phyloP scores from a whole-genome alignment of 2,888 invertebrate species.

The Cheilosia soror region DNA sequence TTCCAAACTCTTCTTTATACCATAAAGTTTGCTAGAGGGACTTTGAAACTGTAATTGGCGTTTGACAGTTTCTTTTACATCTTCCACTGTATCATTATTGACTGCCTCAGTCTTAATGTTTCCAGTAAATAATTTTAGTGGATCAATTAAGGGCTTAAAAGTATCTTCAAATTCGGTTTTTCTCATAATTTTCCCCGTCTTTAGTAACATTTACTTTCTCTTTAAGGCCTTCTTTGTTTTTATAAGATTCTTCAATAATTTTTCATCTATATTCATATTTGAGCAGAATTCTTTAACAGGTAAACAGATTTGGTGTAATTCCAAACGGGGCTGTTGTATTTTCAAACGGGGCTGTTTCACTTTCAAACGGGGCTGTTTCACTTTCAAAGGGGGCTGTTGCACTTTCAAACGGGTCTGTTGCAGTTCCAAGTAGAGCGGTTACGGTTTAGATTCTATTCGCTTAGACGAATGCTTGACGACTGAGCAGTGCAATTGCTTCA shows the following conservation, averaged over 20 bases:
- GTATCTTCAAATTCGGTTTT: constrained; percentile 17
- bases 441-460: no score
- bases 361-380: constrained; percentile 40
- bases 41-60: not conserved
- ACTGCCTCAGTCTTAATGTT: no score
- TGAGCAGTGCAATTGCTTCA: constrained; percentile 57
- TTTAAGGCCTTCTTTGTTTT: constrained; percentile 29
- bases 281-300: constrained; percentile 76
- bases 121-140: no score
- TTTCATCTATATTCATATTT: constrained; percentile 24
- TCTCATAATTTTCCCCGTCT: constrained; percentile 4
- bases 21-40: not conserved
- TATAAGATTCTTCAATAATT: constrained; percentile 32
- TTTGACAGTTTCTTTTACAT: not conserved
- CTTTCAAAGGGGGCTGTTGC: no score
- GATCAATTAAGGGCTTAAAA: not conserved
- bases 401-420: no score
- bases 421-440: no score
- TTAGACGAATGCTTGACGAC: no score
- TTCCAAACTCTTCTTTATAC: constrained; percentile 2
- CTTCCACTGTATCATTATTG: not conserved
- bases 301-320: constrained; percentile 78
- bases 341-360: constrained; percentile 51
- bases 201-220: constrained; percentile 19
- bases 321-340: constrained; percentile 33